These are phyloP conservation scores for Siphamia tubifer DNA, from an alignment of 2,113 vertebrate genomes.

Conservation along the genomic window DNA sequence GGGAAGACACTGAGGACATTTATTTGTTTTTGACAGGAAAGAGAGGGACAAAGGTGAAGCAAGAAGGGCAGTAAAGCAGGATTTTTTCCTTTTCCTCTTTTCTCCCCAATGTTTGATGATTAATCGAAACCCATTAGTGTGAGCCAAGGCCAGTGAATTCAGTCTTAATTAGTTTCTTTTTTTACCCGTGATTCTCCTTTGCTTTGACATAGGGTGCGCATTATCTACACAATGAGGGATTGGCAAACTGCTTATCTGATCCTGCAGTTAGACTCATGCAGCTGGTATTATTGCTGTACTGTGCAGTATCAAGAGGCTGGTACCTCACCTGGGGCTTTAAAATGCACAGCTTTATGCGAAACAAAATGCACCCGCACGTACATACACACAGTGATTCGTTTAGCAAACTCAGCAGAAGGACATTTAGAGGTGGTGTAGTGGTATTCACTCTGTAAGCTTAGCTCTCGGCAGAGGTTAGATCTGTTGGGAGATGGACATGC, in stretches of 20 bases:
- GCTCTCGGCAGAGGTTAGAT: conserved; percentile 48
- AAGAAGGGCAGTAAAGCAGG: conserved; percentile 19
- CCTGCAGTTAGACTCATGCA: conserved; percentile 39
- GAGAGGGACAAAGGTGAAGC: conserved; percentile 26
- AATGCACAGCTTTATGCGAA: conserved; percentile 28
- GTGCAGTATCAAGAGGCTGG: conserved; percentile 39
- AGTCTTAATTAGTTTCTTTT: conserved; percentile 76
- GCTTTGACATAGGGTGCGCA: conserved; percentile 40
- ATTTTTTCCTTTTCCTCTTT: conserved; percentile 33
- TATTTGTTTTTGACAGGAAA: conserved; percentile 11
- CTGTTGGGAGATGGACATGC: conserved; percentile 60
- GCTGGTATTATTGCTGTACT: conserved; percentile 58
- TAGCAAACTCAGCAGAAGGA: conserved; percentile 62
- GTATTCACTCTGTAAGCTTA: conserved; percentile 28
- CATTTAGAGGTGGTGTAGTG: conserved; percentile 59
- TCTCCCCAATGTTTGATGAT: conserved; percentile 63
- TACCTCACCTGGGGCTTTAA: conserved; percentile 46
- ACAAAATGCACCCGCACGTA: conserved; percentile 36
- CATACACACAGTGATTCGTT: conserved; percentile 23
- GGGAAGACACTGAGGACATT: conserved; percentile 22
- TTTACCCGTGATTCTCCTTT: conserved; percentile 47
- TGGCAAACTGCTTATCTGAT: conserved; percentile 69
- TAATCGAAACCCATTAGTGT: conserved; percentile 77
- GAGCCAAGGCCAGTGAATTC: conserved; percentile 63
- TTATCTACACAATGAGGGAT: conserved; percentile 69